These are phyloP conservation scores for Heliocidaris tuberculata DNA, from an alignment of 35 echinoderm and acorn worm species.

Conservation along the genomic window DNA sequence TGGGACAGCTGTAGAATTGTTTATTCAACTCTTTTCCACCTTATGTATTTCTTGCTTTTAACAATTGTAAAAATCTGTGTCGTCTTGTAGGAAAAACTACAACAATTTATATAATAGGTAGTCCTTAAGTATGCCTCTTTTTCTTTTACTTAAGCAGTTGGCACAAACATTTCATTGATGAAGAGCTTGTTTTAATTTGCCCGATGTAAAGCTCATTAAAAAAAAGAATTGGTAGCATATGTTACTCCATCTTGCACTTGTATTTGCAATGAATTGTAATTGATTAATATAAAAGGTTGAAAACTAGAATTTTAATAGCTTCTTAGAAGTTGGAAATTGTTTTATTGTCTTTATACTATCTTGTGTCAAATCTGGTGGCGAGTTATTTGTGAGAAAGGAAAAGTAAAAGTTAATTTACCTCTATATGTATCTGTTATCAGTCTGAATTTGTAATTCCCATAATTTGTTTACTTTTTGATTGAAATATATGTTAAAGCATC, in stretches of 20 bases:
- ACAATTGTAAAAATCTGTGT: no score
- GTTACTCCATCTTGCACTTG: not conserved
- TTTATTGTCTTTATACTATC: not conserved
- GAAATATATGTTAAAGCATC: not conserved
- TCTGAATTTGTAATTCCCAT: not conserved
- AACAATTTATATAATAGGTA: not conserved
- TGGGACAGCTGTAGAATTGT: not conserved
- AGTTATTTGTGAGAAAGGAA: not conserved
- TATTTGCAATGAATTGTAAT: not conserved
- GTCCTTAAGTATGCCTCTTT: not conserved
- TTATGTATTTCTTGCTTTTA: not conserved
- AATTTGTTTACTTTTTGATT: constrained; percentile 5
- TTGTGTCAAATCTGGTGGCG: not conserved
- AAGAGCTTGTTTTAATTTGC: not conserved
- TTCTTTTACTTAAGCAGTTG: not conserved
- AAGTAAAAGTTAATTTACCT: not conserved
- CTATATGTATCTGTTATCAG: not conserved
- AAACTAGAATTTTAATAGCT: not conserved
- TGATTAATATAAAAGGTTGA: not conserved
- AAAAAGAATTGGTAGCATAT: not conserved
- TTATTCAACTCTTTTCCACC: not conserved
- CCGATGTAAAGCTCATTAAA: not conserved
- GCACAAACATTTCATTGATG: not conserved
- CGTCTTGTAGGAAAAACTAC: not conserved
- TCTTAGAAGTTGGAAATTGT: not conserved